Conservation (phyloP, 2,797 vertebrate genomes). For the Onychomys arenicola region DNA sequence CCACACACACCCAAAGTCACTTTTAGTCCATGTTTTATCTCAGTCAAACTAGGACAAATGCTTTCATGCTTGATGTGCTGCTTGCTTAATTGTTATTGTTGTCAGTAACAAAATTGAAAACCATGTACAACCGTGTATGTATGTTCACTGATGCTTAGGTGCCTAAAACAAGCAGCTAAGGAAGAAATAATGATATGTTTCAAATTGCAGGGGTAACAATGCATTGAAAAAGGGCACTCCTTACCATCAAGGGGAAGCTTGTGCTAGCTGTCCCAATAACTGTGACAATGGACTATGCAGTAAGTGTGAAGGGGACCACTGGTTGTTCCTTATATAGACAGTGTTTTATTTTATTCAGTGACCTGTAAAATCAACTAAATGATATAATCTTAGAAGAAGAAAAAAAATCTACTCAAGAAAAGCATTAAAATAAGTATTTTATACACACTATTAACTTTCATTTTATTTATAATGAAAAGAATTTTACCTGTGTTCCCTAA, state of each 20-base stretch:
- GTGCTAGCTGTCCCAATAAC: conserved; percentile 86
- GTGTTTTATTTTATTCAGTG: background rate
- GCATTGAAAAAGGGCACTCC: conserved; percentile 71
- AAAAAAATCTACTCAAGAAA: background rate
- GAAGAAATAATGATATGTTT: conserved; percentile 56
- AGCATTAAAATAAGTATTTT: conserved; percentile 3
- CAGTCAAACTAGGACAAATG: background rate
- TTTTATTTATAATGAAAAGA: conserved; percentile 48
- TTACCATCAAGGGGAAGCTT: conserved; percentile 87
- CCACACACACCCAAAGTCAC: too few species aligned
- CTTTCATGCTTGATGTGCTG: background rate
- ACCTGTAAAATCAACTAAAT: background rate
- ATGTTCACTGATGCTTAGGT: background rate
- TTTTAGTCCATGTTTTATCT: background rate
- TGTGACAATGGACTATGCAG: conserved; percentile 90
- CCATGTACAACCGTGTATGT: background rate
- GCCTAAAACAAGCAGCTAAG: background rate
- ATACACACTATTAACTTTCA: background rate
- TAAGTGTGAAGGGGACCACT: conserved; percentile 80
- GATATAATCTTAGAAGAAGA: background rate
- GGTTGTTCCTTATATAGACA: background rate
- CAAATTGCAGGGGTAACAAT: conserved; percentile 89
- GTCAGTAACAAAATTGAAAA: background rate
- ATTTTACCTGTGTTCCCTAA: background rate
- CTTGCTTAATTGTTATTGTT: background rate